Percentiles rank a stretch among this genome's conserved stretches.
Evolutionary conservation across 2,797 vertebrate species (phyloP).

Genomic region (Denticeps clupeoides): DNA sequence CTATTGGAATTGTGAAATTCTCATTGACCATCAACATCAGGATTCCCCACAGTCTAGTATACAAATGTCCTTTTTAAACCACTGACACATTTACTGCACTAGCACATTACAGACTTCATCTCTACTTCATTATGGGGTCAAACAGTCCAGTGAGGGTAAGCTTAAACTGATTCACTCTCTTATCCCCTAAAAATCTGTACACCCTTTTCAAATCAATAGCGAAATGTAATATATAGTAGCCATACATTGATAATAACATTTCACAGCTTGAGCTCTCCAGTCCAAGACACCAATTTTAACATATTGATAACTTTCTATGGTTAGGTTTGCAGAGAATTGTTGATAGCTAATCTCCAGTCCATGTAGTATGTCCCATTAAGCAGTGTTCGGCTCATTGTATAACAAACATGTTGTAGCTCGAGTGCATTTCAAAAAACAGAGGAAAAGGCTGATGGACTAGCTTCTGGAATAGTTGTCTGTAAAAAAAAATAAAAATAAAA

Average conservation of each 20-base stretch:
- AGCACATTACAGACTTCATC: conserved; percentile 1
- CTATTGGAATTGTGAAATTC: conserved; percentile 61
- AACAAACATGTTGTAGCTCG: conserved; percentile 36
- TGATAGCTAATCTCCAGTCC: conserved; percentile 1
- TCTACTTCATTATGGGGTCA: not conserved
- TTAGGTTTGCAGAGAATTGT: conserved; percentile 3
- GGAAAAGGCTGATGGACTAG: conserved; percentile 24
- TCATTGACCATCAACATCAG: conserved; percentile 48
- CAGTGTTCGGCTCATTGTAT: too few species aligned
- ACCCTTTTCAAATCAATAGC: not conserved
- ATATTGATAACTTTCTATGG: conserved; percentile 6
- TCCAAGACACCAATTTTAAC: conserved; percentile 8
- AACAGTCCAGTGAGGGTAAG: not conserved
- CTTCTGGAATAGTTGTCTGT: conserved; percentile 28
- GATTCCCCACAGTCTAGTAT: conserved; percentile 41
- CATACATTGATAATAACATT: conserved; percentile 11
- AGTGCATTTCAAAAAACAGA: conserved; percentile 29
- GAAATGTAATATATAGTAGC: conserved; percentile 15
- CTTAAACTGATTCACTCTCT: not conserved
- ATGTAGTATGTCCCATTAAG: conserved; percentile 35
- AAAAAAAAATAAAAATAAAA: too few species aligned
- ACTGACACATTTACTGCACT: conserved; percentile 16
- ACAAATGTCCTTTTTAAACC: conserved; percentile 5
- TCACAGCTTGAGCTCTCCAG: conserved; percentile 14
- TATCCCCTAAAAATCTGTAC: conserved; percentile 1